Conservation (phyloP, 2,113 vertebrate species). For the Riparia riparia region DNA sequence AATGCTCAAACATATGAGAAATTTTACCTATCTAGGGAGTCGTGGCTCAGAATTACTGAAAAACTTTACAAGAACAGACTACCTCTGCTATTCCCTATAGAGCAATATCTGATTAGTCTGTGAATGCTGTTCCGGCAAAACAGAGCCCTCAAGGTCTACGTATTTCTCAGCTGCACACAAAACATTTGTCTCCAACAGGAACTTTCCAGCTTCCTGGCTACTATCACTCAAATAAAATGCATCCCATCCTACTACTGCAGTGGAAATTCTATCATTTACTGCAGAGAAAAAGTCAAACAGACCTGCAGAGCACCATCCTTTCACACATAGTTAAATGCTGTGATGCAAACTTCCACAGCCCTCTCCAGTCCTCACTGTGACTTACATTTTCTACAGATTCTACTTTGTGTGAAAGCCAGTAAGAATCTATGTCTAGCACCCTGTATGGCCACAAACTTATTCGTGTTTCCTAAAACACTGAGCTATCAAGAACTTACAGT, state of each 20-base stretch:
- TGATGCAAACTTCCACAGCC: not conserved
- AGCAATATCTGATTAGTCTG: not conserved
- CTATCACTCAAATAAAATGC: not conserved
- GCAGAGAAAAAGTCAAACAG: not conserved
- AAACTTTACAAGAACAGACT: not conserved
- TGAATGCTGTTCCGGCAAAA: not conserved
- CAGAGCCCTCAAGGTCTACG: not conserved
- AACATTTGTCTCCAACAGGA: not conserved
- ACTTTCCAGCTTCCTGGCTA: not conserved
- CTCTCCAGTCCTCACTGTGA: fast-evolving
- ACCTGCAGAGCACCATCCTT: not conserved
- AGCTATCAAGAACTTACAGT: not conserved
- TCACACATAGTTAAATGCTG: not conserved
- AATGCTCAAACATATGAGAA: not conserved
- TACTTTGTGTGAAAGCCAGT: not conserved
- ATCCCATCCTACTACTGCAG: not conserved
- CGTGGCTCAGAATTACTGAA: not conserved
- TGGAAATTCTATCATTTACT: not conserved
- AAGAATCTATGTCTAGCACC: not conserved
- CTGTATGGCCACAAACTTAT: not conserved
- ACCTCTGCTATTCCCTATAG: not conserved
- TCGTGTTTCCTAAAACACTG: not conserved
- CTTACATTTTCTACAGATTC: not conserved
- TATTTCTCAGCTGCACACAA: not conserved
- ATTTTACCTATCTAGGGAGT: not conserved